Conservation (phyloP, 2,888 invertebrate genomes). For the Thymelicus acteon region DNA sequence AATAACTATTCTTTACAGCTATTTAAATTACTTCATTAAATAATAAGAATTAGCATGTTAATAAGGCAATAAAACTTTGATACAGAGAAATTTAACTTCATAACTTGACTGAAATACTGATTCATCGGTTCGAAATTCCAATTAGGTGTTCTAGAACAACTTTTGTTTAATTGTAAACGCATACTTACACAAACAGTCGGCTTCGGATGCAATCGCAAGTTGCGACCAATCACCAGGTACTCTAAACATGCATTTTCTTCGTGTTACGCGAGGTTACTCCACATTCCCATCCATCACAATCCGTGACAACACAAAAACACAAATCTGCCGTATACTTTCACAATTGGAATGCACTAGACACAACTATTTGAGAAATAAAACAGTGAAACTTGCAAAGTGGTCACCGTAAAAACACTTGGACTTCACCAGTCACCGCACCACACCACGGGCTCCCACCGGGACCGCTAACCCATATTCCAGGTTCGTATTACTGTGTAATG, state of each 20-base stretch:
- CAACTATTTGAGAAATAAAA: constrained; percentile 64
- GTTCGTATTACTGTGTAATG: constrained; percentile 79
- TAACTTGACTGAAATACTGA: not conserved
- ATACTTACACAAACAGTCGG: constrained; percentile 34
- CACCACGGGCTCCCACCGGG: constrained; percentile 61
- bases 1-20: no score
- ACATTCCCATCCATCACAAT: constrained; percentile 51
- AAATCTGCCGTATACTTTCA: constrained; percentile 70
- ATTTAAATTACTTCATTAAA: no score
- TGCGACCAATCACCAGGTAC: constrained; percentile 6
- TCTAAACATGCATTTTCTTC: constrained; percentile 35
- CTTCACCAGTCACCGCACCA: constrained; percentile 56
- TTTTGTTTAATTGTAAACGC: constrained; percentile 15
- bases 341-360: constrained; percentile 57
- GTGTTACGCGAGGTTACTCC: constrained; percentile 33
- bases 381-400: constrained; percentile 61
- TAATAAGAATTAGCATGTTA: no score
- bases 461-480: constrained; percentile 81
- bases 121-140: constrained; percentile 22
- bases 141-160: constrained; percentile 18
- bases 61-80: not conserved
- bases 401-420: constrained; percentile 57
- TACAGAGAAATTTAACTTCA: not conserved
- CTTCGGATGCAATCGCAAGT: constrained; percentile 23
- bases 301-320: constrained; percentile 69